phyloP scores from a whole-genome alignment of 2,888 invertebrate species.

The Anodontia alba region DNA sequence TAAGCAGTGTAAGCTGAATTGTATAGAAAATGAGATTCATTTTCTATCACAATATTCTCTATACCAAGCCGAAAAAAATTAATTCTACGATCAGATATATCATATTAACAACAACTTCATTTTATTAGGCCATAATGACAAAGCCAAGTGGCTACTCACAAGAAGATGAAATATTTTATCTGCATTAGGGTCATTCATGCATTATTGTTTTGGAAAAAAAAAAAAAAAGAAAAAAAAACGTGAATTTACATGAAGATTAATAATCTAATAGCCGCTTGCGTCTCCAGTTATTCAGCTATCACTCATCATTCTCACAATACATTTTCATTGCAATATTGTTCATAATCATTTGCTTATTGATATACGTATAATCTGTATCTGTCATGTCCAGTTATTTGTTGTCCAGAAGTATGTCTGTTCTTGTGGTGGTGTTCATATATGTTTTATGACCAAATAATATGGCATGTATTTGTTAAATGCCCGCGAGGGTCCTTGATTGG shows the following conservation, averaged over 20 bases:
- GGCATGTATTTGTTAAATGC: neutral
- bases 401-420: neutral
- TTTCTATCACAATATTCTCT: neutral
- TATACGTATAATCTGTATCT: neutral
- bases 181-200: neutral
- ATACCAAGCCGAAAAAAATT: neutral
- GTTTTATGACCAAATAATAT: neutral
- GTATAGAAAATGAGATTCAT: slow-evolving; percentile 11
- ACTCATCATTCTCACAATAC: neutral
- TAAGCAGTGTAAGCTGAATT: neutral
- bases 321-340: neutral
- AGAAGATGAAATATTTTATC: slow-evolving; percentile 7
- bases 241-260: neutral
- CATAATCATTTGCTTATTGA: neutral
- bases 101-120: neutral
- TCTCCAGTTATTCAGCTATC: neutral
- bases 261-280: neutral
- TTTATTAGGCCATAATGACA: neutral
- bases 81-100: neutral
- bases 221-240: neutral
- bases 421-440: neutral
- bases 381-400: neutral
- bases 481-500: neutral
- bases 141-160: neutral
- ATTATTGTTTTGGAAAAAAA: slow-evolving; percentile 6